Evolutionary conservation across 2,888 invertebrate genomes (phyloP).

Genomic region (Xylota sylvarum): DNA sequence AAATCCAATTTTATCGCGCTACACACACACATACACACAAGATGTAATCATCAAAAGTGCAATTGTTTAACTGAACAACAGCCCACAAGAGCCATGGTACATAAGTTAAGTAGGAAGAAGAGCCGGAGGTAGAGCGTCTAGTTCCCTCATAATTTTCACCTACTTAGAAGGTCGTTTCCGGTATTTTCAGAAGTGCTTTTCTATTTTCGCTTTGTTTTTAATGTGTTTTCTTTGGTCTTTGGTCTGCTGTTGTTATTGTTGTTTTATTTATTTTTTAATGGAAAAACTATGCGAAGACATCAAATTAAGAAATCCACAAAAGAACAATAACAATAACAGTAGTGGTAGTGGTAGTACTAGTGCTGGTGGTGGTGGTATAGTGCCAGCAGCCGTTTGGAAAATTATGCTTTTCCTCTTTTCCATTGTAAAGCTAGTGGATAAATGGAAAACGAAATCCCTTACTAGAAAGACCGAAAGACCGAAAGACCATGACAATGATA

Average conservation of each 20-base stretch:
- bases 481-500: constrained; percentile 72
- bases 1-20: constrained; percentile 71
- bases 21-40: too few species aligned
- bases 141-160: constrained; percentile 77
- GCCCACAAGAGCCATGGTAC: constrained; percentile 14
- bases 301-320: constrained; percentile 67
- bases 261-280: constrained; percentile 55
- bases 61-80: constrained; percentile 51
- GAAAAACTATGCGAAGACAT: constrained; percentile 66
- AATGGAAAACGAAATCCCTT: constrained; percentile 48
- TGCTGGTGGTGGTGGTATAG: not conserved
- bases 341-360: not conserved
- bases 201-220: constrained; percentile 71
- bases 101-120: not conserved
- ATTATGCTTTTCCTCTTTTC: constrained; percentile 62
- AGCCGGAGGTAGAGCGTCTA: constrained; percentile 12
- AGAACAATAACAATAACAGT: constrained; percentile 56
- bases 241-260: constrained; percentile 32
- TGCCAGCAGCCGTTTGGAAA: constrained; percentile 60
- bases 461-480: constrained; percentile 63
- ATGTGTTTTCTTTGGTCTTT: constrained; percentile 44
- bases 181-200: constrained; percentile 71
- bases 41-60: constrained; percentile 66
- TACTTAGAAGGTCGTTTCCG: constrained; percentile 76
- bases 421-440: constrained; percentile 23